Conservation (phyloP, 37 sponge, comb jelly and placozoan genomes). For the Ianthella basta region DNA sequence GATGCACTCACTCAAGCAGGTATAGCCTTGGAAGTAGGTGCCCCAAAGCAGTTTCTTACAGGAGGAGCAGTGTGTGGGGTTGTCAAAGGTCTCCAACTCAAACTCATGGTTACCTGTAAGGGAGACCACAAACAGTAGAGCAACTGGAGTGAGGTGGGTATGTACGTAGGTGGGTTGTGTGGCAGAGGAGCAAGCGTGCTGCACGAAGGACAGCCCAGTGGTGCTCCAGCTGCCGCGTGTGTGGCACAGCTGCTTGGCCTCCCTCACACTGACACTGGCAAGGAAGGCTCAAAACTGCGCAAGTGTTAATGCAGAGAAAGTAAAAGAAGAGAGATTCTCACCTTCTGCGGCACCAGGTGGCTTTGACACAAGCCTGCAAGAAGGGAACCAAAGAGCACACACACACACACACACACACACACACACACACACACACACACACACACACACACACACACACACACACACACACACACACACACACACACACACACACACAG, state of each 20-base stretch:
- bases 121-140: neutral
- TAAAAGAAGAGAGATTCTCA: no score
- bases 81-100: slow-evolving; percentile 42
- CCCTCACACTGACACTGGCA: neutral
- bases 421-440: neutral
- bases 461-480: neutral
- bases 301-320: no score
- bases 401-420: neutral
- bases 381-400: neutral
- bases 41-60: slow-evolving; percentile 45
- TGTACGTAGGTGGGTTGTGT: slow-evolving; percentile 31
- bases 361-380: neutral
- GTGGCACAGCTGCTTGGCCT: slow-evolving; percentile 25
- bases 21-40: slow-evolving; percentile 77
- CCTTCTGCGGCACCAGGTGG: no score
- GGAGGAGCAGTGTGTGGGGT: slow-evolving; percentile 47
- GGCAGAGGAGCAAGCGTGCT: no score
- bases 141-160: slow-evolving; percentile 53
- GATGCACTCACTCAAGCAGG: slow-evolving; percentile 57
- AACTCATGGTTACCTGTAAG: slow-evolving; percentile 24
- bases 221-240: no score
- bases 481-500: neutral
- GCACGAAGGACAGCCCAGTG: no score
- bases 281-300: slow-evolving; percentile 11
- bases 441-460: neutral